Evolutionary conservation across 2,797 vertebrate species (phyloP), one percentile per base, ranked within the genome.

Genomic region (Notamacropus eugenii): DNA sequence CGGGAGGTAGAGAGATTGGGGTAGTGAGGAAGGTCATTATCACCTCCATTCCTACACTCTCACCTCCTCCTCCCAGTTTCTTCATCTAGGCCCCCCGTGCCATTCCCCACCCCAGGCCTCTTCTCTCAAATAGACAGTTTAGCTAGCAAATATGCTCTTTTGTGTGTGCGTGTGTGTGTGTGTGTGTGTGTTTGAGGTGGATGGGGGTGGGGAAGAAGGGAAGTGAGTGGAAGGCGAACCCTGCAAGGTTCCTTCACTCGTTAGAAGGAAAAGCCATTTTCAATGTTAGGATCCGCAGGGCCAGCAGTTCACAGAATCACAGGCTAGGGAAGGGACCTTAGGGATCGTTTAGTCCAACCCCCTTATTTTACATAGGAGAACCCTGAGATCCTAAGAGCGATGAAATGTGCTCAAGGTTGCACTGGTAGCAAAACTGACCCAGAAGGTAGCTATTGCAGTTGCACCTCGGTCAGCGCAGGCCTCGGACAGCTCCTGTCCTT

Each of bases 221-320:
- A 94, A 62, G 97, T 95, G 97, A 95, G 93, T 96, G 93, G 96
- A 97, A 97, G 98, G 97, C 94, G 97, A 97, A 27, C 9, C 91
- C 91, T 27, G 24, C 50, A 55, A 24, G 52, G 28, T 55, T 55
- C 12, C 29, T 52, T 91, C 9, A 29, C 50, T 46, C 28, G 16
- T 14, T 24, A 29, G 90, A 55, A 55, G 40, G 74, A 22, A 82
- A 82, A 82, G 40, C 40, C 46, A 10, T 24, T 24, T 40, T 82
- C 22, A 46, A 40, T 22, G 74, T 46, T 46, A 27, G 74, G 22
- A 82, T 82, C 40, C 46, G 40, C 22, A 82, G 8, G 74, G 74
- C 74, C 40, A 46, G 40, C 22, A 27, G 40, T 82, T 82, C 74
- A 27, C 74, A 82, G 74, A 82, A 40, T 74, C 67, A 74, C n/a